phyloP scores from a whole-genome alignment of 2,797 vertebrate genomes.

The Sebastes taczanowskii region DNA sequence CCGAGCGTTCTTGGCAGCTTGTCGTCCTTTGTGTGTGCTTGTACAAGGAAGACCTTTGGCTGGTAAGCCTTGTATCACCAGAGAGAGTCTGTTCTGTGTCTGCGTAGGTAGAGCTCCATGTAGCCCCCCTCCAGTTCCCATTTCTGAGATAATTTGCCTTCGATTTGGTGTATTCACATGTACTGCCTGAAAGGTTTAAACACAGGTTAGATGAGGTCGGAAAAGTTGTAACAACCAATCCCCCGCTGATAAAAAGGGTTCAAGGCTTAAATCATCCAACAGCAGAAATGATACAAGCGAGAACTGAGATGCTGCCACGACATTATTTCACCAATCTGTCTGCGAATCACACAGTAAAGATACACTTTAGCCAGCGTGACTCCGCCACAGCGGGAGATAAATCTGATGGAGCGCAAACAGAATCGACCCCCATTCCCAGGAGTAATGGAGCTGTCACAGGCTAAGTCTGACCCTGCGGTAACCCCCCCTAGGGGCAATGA shows the following conservation, averaged over 20 bases:
- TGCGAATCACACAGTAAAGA: constrained; percentile 33
- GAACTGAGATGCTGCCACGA: background rate
- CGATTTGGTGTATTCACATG: constrained; percentile 7
- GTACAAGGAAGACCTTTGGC: constrained; percentile 10
- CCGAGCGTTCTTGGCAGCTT: constrained; percentile 56
- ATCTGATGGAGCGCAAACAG: constrained; percentile 54
- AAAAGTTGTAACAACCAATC: constrained; percentile 7
- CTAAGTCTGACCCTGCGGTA: constrained; percentile 64
- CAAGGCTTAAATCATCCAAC: background rate
- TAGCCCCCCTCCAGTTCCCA: background rate
- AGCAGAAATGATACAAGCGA: background rate
- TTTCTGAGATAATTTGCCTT: constrained; percentile 21
- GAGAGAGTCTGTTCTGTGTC: constrained; percentile 22
- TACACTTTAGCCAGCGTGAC: constrained; percentile 24
- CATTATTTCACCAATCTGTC: constrained; percentile 27
- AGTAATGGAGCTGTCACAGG: constrained; percentile 76
- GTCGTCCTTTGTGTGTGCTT: constrained; percentile 34
- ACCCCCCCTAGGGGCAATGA: constrained; percentile 49
- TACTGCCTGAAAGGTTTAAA: constrained; percentile 11
- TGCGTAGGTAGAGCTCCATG: constrained; percentile 32
- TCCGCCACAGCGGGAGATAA: constrained; percentile 50
- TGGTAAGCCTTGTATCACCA: background rate
- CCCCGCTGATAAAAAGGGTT: background rate
- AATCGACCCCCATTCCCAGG: constrained; percentile 58
- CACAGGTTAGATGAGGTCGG: background rate